phyloP scores from a whole-genome alignment of 2,888 invertebrate species.

The Gryllus longicercus region DNA sequence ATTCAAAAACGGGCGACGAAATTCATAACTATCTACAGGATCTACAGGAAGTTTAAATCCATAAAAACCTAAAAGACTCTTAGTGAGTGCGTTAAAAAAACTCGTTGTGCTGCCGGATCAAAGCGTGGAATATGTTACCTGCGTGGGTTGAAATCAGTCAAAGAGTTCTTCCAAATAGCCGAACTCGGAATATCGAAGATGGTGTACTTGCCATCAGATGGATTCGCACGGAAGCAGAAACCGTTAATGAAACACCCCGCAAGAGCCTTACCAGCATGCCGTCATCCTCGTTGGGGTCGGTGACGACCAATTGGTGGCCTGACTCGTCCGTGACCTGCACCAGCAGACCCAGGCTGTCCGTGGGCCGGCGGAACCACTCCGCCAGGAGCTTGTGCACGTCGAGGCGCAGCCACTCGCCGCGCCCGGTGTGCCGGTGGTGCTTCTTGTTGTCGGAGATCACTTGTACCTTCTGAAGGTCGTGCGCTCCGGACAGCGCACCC shows the following conservation, averaged over 20 bases:
- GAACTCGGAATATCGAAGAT: too few relatives aligned
- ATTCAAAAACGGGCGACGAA: too few relatives aligned
- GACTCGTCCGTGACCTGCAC: slow-evolving; percentile 55
- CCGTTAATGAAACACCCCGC: slow-evolving; percentile 37
- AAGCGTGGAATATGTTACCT: too few relatives aligned
- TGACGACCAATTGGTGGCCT: slow-evolving; percentile 52
- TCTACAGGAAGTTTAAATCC: too few relatives aligned
- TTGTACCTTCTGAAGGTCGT: slow-evolving; percentile 41
- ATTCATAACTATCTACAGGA: too few relatives aligned
- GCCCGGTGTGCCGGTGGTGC: slow-evolving; percentile 45
- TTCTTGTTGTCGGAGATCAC: slow-evolving; percentile 42
- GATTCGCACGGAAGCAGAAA: background rate
- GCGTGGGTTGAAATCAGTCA: too few relatives aligned
- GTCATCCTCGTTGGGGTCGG: slow-evolving; percentile 58
- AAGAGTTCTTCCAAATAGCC: too few relatives aligned
- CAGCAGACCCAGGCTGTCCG: slow-evolving; percentile 72
- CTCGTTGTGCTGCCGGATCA: too few relatives aligned
- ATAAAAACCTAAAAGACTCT: too few relatives aligned
- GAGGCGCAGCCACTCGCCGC: slow-evolving; percentile 69
- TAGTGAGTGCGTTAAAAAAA: too few relatives aligned
- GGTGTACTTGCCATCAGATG: background rate
- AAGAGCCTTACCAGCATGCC: slow-evolving; percentile 49
- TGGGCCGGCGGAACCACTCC: slow-evolving; percentile 72
- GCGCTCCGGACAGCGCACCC: slow-evolving; percentile 32
- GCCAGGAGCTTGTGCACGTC: slow-evolving; percentile 71